Conservation (phyloP, 2,888 invertebrate species). For the Drosophila ezoana region DNA sequence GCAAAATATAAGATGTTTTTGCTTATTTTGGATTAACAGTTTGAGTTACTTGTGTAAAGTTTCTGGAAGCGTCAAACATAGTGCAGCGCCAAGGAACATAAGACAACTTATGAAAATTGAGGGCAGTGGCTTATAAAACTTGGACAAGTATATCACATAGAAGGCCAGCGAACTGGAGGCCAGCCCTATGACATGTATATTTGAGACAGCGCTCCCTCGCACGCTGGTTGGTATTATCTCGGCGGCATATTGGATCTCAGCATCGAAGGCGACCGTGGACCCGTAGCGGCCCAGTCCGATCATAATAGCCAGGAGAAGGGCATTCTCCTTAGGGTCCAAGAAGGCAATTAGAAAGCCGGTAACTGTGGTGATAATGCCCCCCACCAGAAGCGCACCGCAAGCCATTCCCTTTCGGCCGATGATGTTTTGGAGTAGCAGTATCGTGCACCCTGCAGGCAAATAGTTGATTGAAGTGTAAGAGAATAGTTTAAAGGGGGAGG, state of each 20-base stretch:
- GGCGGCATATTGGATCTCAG: conserved; percentile 88
- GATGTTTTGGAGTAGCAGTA: conserved; percentile 82
- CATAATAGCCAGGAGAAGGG: conserved; percentile 84
- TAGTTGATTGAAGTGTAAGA: conserved; percentile 86
- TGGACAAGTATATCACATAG: conserved; percentile 86
- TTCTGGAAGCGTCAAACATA: conserved; percentile 87
- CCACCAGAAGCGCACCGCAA: conserved; percentile 85
- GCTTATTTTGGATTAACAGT: not conserved
- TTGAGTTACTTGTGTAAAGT: conserved; percentile 85
- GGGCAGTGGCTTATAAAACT: conserved; percentile 85
- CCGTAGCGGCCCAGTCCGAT: conserved; percentile 86
- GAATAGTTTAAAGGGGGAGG: conserved; percentile 86
- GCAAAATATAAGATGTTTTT: not conserved
- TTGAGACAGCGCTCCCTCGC: conserved; percentile 87
- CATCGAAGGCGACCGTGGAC: conserved; percentile 87
- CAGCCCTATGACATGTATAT: conserved; percentile 87
- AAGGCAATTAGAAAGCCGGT: conserved; percentile 85
- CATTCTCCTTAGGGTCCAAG: conserved; percentile 79
- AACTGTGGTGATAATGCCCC: conserved; percentile 86
- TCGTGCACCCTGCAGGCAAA: conserved; percentile 85
- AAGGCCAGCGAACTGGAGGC: conserved; percentile 87
- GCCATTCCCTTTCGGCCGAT: conserved; percentile 86
- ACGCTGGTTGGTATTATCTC: conserved; percentile 88
- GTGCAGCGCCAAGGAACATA: conserved; percentile 85
- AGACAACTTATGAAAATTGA: conserved; percentile 86